Evolutionary conservation across 2,113 vertebrate species (phyloP).

Genomic region (Trochalopteron elliotii): DNA sequence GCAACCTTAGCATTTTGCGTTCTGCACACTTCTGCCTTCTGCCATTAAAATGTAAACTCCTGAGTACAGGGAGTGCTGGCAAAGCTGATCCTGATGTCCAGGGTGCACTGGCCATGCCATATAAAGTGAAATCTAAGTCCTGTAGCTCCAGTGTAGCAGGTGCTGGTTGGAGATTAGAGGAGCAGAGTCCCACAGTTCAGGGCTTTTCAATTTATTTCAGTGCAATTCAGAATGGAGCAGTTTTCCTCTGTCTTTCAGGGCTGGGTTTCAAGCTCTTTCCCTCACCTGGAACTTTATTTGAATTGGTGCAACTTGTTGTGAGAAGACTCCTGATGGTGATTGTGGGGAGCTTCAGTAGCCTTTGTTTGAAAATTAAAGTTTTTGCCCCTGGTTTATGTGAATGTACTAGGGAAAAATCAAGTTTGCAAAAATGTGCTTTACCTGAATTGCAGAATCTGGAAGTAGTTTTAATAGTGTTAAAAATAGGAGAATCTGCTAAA

Average conservation of each 20-base stretch:
- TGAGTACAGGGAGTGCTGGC: neutral
- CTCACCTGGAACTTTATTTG: neutral
- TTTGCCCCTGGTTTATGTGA: neutral
- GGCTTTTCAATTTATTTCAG: neutral
- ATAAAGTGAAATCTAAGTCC: conserved; percentile 8
- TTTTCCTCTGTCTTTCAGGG: neutral
- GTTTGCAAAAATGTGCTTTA: neutral
- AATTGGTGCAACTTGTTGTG: neutral
- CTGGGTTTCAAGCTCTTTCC: neutral
- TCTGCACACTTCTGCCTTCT: neutral
- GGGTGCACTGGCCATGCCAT: neutral
- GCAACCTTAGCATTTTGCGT: neutral
- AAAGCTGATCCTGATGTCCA: neutral
- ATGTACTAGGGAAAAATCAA: neutral
- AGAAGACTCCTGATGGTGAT: neutral
- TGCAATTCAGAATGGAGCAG: neutral
- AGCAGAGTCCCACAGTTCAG: neutral
- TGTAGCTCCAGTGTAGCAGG: neutral
- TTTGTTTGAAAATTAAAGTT: neutral
- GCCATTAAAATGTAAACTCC: neutral
- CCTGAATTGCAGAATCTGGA: neutral
- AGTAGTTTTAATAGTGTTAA: neutral
- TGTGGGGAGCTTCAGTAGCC: neutral
- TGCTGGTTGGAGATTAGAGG: neutral
- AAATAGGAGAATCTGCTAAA: neutral